phyloP scores from a whole-genome alignment of 2,113 vertebrate genomes.

The Nyctibius bracteatus region DNA sequence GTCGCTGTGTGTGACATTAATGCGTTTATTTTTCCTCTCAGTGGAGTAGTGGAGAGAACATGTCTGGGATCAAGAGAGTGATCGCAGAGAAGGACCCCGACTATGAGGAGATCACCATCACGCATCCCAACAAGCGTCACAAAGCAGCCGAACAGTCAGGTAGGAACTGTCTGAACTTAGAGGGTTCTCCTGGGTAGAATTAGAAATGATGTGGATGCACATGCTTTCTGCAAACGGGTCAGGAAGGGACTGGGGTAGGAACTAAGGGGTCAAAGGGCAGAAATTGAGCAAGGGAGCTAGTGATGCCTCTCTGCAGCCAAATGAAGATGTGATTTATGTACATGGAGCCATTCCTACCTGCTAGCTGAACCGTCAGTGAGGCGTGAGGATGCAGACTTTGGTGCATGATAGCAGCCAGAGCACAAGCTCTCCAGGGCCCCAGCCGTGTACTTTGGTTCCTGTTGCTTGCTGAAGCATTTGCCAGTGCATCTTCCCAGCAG shows the following conservation, averaged over 20 bases:
- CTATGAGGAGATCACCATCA: slow-evolving; percentile 88
- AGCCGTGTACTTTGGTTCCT: fast-evolving
- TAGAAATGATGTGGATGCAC: neutral
- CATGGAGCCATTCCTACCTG: fast-evolving
- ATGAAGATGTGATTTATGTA: fast-evolving
- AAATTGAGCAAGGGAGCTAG: neutral
- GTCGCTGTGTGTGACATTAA: neutral
- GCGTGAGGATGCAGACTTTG: fast-evolving
- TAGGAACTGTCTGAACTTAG: slow-evolving; percentile 42
- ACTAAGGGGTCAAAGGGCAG: neutral
- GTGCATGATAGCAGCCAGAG: neutral
- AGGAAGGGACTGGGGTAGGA: neutral
- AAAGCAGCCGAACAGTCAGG: slow-evolving; percentile 89
- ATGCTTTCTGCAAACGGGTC: fast-evolving
- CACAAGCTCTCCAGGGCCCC: neutral
- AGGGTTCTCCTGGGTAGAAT: fast-evolving
- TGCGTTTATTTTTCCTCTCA: neutral
- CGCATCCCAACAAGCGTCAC: slow-evolving; percentile 87
- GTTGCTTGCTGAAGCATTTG: neutral
- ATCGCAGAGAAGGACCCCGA: slow-evolving; percentile 92
- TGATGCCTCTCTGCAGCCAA: neutral
- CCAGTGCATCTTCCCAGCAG: neutral
- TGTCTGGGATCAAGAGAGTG: slow-evolving; percentile 94
- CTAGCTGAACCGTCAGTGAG: neutral
- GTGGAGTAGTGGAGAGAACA: slow-evolving; percentile 46